Conservation (phyloP, 2,888 invertebrate species). For the Drosophila melanosoma region DNA sequence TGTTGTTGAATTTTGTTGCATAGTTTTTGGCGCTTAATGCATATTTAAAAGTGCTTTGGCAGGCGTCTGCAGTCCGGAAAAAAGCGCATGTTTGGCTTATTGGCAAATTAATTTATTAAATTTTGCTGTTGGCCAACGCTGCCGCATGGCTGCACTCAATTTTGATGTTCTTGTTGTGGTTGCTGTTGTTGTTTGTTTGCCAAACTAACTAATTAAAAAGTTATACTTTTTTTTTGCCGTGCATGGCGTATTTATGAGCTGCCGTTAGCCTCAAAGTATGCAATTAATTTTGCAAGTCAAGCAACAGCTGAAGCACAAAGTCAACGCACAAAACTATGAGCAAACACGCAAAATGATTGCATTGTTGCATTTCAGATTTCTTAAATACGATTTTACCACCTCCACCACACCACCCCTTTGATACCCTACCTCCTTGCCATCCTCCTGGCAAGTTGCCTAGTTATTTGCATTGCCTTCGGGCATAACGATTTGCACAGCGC, state of each 20-base stretch:
- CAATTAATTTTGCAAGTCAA: slow-evolving; percentile 62
- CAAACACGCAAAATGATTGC: slow-evolving; percentile 72
- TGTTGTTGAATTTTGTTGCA: slow-evolving; percentile 28
- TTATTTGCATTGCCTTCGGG: slow-evolving; percentile 69
- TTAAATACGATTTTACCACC: slow-evolving; percentile 11
- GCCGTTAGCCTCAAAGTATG: slow-evolving; percentile 63
- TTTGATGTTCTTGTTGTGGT: slow-evolving; percentile 17
- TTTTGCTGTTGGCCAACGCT: slow-evolving; percentile 49
- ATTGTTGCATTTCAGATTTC: slow-evolving; percentile 66
- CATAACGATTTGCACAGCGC: slow-evolving; percentile 48
- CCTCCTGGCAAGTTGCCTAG: slow-evolving; percentile 3
- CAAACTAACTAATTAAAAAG: slow-evolving; percentile 74
- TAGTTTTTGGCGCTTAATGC: slow-evolving; percentile 65
- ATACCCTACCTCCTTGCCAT: not conserved
- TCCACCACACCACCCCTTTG: not conserved
- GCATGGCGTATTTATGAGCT: slow-evolving; percentile 50
- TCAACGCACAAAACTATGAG: slow-evolving; percentile 63
- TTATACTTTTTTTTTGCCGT: slow-evolving; percentile 43
- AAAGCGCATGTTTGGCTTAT: slow-evolving; percentile 71
- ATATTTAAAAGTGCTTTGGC: slow-evolving; percentile 69
- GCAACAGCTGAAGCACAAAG: slow-evolving; percentile 33
- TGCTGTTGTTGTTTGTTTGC: slow-evolving; percentile 42
- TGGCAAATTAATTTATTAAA: slow-evolving; percentile 77
- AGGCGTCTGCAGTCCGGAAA: slow-evolving; percentile 44
- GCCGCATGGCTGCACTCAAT: slow-evolving; percentile 43